These are phyloP conservation scores for Picathartes gymnocephalus DNA, from an alignment of 2,113 vertebrate species.

Conservation along the genomic window DNA sequence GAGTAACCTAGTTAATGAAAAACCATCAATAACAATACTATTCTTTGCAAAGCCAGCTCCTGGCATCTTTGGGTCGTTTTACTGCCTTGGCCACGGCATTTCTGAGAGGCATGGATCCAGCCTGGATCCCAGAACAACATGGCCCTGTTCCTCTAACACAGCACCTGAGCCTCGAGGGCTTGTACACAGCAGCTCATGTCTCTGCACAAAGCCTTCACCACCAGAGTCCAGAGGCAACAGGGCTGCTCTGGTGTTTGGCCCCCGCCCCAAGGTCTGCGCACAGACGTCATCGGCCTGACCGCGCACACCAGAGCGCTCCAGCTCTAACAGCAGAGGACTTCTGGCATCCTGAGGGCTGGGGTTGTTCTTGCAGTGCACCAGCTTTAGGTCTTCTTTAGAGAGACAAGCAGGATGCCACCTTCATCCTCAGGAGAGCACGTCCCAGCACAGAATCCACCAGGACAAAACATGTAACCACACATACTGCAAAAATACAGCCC, in stretches of 20 bases:
- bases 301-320: rapidly evolving
- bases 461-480: not conserved
- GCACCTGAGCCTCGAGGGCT: not conserved
- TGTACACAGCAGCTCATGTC: not conserved
- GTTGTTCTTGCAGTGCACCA: not conserved
- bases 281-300: rapidly evolving
- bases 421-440: not conserved
- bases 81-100: not conserved
- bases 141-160: not conserved
- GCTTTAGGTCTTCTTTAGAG: rapidly evolving
- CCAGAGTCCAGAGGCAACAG: not conserved
- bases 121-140: not conserved
- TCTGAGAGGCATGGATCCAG: not conserved
- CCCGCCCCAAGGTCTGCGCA: not conserved
- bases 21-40: conserved; percentile 46
- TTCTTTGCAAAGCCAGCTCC: conserved; percentile 1
- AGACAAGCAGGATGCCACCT: conserved; percentile 6
- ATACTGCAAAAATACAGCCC: not conserved
- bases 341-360: not conserved
- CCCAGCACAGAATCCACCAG: not conserved
- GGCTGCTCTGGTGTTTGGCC: not conserved
- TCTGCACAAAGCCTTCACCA: not conserved
- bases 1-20: conserved; percentile 57
- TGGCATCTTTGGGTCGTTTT: conserved; percentile 4
- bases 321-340: not conserved